These are phyloP conservation scores for Amblyopsis hoosieri DNA, from an alignment of 2,797 vertebrate genomes.

Conservation along the genomic window DNA sequence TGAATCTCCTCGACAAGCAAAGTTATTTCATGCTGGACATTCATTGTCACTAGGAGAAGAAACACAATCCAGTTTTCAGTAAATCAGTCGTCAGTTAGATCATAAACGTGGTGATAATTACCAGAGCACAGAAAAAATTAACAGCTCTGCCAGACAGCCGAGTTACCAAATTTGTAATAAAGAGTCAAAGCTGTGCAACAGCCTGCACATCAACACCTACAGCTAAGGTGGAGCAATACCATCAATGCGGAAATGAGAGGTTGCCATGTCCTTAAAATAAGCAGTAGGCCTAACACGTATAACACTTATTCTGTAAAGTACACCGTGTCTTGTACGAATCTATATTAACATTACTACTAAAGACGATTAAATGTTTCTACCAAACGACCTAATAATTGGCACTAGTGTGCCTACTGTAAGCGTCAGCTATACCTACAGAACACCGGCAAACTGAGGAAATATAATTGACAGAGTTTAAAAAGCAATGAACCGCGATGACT, in stretches of 20 bases:
- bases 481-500: background rate
- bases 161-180: too few species aligned
- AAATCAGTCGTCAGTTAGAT: background rate
- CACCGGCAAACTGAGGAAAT: conserved; percentile 16
- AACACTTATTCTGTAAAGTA: rapidly evolving
- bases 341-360: background rate
- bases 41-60: conserved; percentile 78
- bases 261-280: conserved; percentile 47
- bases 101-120: too few species aligned
- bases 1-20: conserved; percentile 90
- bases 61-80: conserved; percentile 17
- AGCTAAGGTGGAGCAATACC: conserved; percentile 40
- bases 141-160: too few species aligned
- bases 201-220: conserved; percentile 16
- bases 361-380: background rate
- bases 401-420: conserved; percentile 10
- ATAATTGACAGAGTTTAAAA: background rate
- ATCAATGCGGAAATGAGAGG: conserved; percentile 65
- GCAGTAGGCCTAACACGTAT: background rate
- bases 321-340: rapidly evolving
- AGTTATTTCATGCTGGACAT: conserved; percentile 86
- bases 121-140: too few species aligned
- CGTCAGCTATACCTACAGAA: conserved; percentile 37
- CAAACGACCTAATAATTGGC: background rate
- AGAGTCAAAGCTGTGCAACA: background rate